A percentile compares a stretch with the other conserved stretches of the same genome.
Conservation (phyloP, 2,888 invertebrate species). For the Stegophylla sp. region DNA sequence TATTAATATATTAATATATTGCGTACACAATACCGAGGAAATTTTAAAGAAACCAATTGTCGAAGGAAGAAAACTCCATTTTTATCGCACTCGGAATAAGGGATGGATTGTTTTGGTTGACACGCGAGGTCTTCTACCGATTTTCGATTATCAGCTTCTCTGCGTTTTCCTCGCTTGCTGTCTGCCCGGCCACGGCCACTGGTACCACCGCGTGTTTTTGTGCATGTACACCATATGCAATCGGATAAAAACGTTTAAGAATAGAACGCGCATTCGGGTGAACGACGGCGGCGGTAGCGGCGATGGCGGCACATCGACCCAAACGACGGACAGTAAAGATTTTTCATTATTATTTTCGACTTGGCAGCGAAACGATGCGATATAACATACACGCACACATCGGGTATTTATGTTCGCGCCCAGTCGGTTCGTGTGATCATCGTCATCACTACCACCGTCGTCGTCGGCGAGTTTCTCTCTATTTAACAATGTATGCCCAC, state of each 20-base stretch:
- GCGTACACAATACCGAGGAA: too few species aligned
- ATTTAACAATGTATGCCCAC: slow-evolving; percentile 46
- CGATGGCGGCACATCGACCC: background rate
- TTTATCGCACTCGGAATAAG: background rate
- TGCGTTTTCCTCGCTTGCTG: background rate
- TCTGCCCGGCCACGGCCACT: background rate
- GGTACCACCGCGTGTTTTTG: too few species aligned
- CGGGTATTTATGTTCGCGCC: slow-evolving; percentile 39
- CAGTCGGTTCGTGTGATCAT: slow-evolving; percentile 42
- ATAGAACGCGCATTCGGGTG: slow-evolving; percentile 24
- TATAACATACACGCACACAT: background rate
- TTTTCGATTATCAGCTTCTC: background rate
- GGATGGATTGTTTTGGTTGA: background rate
- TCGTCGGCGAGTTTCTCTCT: slow-evolving; percentile 12
- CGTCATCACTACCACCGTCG: background rate
- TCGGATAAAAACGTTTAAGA: slow-evolving; percentile 50
- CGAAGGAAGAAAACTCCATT: background rate
- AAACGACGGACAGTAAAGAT: slow-evolving; percentile 21
- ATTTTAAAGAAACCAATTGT: background rate
- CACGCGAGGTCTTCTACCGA: background rate
- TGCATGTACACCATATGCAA: background rate
- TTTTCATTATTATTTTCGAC: slow-evolving; percentile 55
- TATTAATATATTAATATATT: too few species aligned
- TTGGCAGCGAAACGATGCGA: slow-evolving; percentile 38
- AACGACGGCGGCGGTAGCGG: too few species aligned